Evolutionary conservation across 2,113 vertebrate species (phyloP).

Genomic region (Alligator sinensis): DNA sequence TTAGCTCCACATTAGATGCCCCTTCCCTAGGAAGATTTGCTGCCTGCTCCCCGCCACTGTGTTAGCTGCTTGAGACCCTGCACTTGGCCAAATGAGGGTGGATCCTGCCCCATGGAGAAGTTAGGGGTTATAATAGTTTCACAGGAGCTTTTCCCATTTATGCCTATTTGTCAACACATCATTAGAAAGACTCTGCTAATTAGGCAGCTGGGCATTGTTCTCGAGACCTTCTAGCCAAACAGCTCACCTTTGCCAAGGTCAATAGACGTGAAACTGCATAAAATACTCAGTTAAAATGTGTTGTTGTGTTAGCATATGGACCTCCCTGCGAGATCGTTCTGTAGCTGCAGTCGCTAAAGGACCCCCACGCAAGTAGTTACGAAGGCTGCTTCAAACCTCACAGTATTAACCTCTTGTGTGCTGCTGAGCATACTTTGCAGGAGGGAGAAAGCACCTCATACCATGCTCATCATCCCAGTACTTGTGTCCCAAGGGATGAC

Average conservation of each 20-base stretch:
- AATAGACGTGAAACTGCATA: slow-evolving; percentile 50
- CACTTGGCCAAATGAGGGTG: neutral
- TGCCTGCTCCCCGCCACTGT: neutral
- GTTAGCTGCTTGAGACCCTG: rapidly evolving
- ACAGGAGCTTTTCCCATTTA: neutral
- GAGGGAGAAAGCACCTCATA: neutral
- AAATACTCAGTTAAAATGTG: slow-evolving; percentile 52
- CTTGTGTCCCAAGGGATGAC: neutral
- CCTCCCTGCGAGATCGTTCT: slow-evolving; percentile 56
- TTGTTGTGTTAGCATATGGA: slow-evolving; percentile 66
- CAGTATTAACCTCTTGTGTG: neutral
- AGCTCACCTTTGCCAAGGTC: slow-evolving; percentile 50
- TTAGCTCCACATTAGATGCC: neutral
- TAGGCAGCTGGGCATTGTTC: neutral
- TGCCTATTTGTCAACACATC: neutral
- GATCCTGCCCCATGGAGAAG: neutral
- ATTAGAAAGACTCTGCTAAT: neutral
- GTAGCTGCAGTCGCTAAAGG: slow-evolving; percentile 12
- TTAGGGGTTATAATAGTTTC: slow-evolving; percentile 1
- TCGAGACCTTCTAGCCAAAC: neutral
- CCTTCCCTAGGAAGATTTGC: neutral
- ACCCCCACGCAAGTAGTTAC: neutral
- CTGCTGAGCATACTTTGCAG: slow-evolving; percentile 10
- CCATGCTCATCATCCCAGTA: neutral
- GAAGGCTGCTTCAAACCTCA: neutral